Base-by-base conservation (phyloP, 2,888 invertebrate species). In the Buathra laborator region DNA sequence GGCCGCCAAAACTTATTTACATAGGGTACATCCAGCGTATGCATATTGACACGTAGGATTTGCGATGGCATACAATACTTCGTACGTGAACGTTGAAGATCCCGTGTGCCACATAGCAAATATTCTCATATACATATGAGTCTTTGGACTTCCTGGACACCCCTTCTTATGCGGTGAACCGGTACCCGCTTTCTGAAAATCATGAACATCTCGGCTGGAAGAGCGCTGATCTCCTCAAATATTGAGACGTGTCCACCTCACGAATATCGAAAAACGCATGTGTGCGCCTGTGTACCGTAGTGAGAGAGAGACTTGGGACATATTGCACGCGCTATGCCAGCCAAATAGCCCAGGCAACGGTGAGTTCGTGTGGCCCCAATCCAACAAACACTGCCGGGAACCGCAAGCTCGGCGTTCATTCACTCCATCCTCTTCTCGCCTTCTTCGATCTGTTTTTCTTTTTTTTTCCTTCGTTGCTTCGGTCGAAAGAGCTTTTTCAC, bases 201-300 rank as follows among this genome's bases (percentile, higher is more conserved):
- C 29, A 64, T 37, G 37, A 37, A 37, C 37, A 37, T 37, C 37
- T 37, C 37, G 37, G 37, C 37, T 37, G 37, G 37, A 37, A 37
- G 37, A 89, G 91, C 92, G 92, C 92, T 92, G 91, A 91, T 89
- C 89, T 90, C 89, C 89, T 92, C 90, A 92, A 92, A 92, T 92
- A 92, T 92, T 91, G 90, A 91, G 91, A 92, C 91, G 87, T 88
- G 89, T 88, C 88, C 87, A 87, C 80, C 75, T 37, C 76, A 76
- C 81, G 78, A 81, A 76, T 84, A 86, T 84, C 84, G 77, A 83
- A 81, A 79, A 83, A 74, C 80, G 59, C 64, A 32, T 48, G 53
- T 59, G 79, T 70, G 74, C 78, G 72, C 75, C 81, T 37, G 12
- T 66, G 43, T 7, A 79, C 76, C 77, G 71, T 82, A 77, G 74